Evolutionary conservation across 2,888 invertebrate species (phyloP).

Genomic region (Agrypnus murinus): DNA sequence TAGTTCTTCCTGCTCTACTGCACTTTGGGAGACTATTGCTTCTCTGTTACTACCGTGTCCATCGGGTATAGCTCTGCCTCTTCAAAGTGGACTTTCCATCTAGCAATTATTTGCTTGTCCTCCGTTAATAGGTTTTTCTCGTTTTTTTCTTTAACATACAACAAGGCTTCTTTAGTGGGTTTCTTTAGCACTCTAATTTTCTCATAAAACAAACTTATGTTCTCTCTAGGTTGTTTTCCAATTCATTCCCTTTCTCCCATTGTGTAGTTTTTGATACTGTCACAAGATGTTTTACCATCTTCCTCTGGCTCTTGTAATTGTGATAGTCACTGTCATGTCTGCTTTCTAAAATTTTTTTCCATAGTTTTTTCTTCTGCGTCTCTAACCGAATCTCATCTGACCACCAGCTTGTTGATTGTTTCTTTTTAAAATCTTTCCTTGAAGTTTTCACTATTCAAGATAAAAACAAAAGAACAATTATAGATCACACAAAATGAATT

Average conservation of each 20-base stretch:
- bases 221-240: neutral
- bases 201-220: too few species aligned
- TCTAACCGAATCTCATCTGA: neutral
- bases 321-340: conserved; percentile 8
- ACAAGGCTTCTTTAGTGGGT: too few species aligned
- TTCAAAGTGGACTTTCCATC: conserved; percentile 1
- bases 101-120: conserved; percentile 3
- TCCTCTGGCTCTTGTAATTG: too few species aligned
- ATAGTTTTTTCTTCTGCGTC: conserved; percentile 5
- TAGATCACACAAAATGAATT: too few species aligned
- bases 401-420: conserved; percentile 11
- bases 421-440: conserved; percentile 3
- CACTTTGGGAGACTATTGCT: neutral
- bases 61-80: neutral
- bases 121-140: neutral
- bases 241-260: neutral
- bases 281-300: conserved; percentile 2
- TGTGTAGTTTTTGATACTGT: conserved; percentile 11
- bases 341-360: neutral
- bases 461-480: too few species aligned
- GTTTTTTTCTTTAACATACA: neutral
- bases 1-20: neutral
- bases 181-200: too few species aligned
- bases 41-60: too few species aligned
- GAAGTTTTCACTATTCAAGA: too few species aligned